A percentile compares a stretch with the other conserved stretches of the same genome.
phyloP scores from a whole-genome alignment of 2,888 invertebrate species.

The Cephus spinipes region DNA sequence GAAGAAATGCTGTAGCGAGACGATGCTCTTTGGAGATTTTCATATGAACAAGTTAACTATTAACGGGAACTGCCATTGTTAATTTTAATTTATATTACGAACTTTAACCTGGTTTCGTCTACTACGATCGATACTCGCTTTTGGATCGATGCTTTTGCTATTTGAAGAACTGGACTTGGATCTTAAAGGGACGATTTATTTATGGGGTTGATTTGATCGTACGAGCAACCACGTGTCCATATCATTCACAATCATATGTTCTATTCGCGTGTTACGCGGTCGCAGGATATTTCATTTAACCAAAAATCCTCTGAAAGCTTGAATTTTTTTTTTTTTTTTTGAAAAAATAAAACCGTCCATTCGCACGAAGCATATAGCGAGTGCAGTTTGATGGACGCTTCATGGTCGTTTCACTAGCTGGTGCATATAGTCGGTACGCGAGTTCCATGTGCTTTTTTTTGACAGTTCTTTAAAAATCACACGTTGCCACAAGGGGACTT shows the following conservation, averaged over 20 bases:
- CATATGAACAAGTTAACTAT: neutral
- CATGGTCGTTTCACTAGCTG: neutral
- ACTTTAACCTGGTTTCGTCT: no score
- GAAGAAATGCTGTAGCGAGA: neutral
- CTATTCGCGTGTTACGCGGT: neutral
- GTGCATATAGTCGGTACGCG: neutral
- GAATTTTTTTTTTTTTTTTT: neutral
- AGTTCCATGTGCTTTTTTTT: no score
- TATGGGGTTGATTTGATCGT: neutral
- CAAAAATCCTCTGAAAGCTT: neutral
- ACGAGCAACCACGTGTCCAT: neutral
- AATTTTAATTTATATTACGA: no score
- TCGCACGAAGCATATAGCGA: neutral
- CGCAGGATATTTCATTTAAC: neutral
- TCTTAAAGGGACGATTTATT: neutral
- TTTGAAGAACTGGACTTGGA: no score
- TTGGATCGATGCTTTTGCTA: no score
- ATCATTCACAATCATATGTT: neutral
- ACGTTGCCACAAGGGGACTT: no score
- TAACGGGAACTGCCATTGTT: no score
- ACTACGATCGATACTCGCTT: no score
- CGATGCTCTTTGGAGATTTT: neutral
- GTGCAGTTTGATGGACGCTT: no score
- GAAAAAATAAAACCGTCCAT: neutral
- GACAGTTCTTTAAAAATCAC: no score